Percentiles rank a stretch among this genome's conserved stretches.
These are phyloP conservation scores for Halichoerus grypus DNA, from an alignment of 2,113 vertebrate genomes.

Conservation along the genomic window DNA sequence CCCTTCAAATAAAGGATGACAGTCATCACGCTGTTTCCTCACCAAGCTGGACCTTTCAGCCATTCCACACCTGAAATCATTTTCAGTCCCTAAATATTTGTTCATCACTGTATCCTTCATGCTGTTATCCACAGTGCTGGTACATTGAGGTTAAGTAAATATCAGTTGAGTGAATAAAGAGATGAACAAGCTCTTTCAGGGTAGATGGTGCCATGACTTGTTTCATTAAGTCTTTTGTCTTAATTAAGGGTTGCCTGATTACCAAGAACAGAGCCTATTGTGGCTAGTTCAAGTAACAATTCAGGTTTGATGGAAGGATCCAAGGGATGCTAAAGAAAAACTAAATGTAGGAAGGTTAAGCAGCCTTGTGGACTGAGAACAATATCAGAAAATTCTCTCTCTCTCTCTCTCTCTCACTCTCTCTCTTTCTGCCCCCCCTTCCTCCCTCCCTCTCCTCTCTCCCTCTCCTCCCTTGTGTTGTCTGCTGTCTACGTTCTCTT, in stretches of 20 bases:
- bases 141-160: constrained; percentile 36
- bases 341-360: background rate
- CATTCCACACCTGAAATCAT: constrained; percentile 50
- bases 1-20: background rate
- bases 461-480: background rate
- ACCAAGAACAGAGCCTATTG: background rate
- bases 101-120: background rate
- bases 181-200: background rate
- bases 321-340: background rate
- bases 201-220: background rate
- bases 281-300: constrained; percentile 5
- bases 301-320: constrained; percentile 26
- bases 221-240: constrained; percentile 63
- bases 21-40: background rate
- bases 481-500: background rate
- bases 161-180: constrained; percentile 32
- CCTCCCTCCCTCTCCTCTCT: background rate
- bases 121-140: background rate
- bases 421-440: background rate
- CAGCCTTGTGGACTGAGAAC: background rate
- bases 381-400: background rate
- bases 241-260: constrained; percentile 59
- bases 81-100: constrained; percentile 56
- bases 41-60: background rate
- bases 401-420: background rate